These are phyloP conservation scores for Luscinia megarhynchos DNA, from an alignment of 2,797 vertebrate species.

Conservation along the genomic window DNA sequence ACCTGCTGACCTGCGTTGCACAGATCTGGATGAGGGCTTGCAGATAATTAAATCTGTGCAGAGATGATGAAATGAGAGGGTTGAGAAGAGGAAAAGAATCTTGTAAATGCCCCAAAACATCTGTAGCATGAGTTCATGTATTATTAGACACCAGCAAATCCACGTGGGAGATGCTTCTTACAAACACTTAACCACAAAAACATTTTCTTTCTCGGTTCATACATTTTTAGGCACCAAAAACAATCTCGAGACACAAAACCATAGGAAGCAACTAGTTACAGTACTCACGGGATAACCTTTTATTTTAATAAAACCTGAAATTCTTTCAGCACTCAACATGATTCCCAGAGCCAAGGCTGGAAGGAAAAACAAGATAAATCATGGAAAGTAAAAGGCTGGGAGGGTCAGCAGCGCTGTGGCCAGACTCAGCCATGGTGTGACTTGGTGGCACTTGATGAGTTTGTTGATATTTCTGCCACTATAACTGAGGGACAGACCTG, in stretches of 20 bases:
- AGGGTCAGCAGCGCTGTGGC: background rate
- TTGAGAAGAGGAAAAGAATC: conserved; percentile 6
- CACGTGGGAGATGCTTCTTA: conserved; percentile 38
- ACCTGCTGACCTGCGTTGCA: background rate
- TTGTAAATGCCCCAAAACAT: conserved; percentile 32
- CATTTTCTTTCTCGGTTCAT: conserved; percentile 17
- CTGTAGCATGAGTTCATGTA: conserved; percentile 46
- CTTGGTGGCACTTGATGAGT: background rate
- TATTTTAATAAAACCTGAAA: background rate
- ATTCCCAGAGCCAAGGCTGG: background rate
- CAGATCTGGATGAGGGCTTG: background rate
- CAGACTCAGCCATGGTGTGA: background rate
- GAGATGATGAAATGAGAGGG: background rate
- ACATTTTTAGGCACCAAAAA: conserved; percentile 23
- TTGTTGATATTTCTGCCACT: conserved; percentile 16
- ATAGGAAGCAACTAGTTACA: background rate
- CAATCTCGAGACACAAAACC: background rate
- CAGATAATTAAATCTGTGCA: background rate
- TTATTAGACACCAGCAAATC: conserved; percentile 44
- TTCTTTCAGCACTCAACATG: background rate
- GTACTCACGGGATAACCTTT: background rate
- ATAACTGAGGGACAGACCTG: background rate
- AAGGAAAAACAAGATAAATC: conserved; percentile 24
- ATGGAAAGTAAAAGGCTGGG: background rate
- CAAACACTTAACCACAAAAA: conserved; percentile 47